Conservation (phyloP, 2,797 vertebrate genomes). For the Lacerta agilis region DNA sequence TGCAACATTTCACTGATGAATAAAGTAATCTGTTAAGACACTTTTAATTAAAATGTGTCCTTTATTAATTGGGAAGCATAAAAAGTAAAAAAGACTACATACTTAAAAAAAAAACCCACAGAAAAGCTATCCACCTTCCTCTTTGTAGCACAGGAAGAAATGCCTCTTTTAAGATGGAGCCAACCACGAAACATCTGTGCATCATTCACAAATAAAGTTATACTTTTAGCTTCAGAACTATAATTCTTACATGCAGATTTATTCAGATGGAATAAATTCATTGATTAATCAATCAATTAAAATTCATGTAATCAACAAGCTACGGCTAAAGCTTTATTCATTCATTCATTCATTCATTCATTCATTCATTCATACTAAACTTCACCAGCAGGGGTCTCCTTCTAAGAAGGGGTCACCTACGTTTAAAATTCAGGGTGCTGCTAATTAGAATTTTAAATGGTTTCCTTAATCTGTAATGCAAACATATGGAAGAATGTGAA, state of each 20-base stretch:
- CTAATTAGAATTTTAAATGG: not conserved
- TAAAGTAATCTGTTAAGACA: not conserved
- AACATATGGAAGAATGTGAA: not conserved
- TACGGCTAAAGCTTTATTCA: not conserved
- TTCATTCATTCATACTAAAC: not conserved
- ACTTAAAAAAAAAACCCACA: not conserved
- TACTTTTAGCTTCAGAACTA: not conserved
- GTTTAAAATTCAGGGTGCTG: not conserved
- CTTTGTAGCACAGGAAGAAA: not conserved
- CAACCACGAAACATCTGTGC: not conserved
- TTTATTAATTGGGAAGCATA: not conserved
- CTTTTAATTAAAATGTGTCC: not conserved
- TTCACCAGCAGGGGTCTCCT: too few species aligned
- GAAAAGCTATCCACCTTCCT: not conserved
- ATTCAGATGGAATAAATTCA: not conserved
- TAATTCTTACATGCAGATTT: not conserved
- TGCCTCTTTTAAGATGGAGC: not conserved
- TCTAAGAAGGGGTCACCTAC: not conserved
- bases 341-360: not conserved
- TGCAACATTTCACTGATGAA: not conserved
- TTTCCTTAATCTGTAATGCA: not conserved
- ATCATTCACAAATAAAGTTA: not conserved
- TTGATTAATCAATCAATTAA: not conserved
- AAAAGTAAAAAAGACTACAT: not conserved
- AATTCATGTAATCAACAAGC: not conserved